Evolutionary conservation across 2,797 vertebrate genomes (phyloP).

Genomic region (Caiman crocodilus): DNA sequence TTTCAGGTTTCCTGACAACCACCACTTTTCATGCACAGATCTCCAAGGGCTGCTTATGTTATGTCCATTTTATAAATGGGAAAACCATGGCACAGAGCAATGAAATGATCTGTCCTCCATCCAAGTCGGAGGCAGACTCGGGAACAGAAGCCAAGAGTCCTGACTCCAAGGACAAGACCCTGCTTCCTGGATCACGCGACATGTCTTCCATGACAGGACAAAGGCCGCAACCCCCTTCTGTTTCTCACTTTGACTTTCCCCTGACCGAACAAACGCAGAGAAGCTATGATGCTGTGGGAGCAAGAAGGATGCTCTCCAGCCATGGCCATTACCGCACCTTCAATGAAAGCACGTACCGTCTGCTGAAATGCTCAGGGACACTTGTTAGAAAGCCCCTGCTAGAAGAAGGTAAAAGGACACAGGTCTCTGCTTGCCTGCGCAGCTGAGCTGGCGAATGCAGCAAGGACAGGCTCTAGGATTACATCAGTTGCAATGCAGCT

Average conservation of each 20-base stretch:
- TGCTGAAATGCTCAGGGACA: fast-evolving
- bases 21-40: not conserved
- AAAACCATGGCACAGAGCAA: not conserved
- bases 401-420: not conserved
- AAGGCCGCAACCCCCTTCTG: not conserved
- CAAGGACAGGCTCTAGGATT: not conserved
- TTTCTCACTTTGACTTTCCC: not conserved
- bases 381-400: not conserved
- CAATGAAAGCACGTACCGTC: no score
- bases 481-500: not conserved
- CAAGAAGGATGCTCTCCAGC: not conserved
- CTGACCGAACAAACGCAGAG: not conserved
- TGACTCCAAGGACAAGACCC: not conserved
- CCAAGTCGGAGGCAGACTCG: not conserved
- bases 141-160: not conserved
- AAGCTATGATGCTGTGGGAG: not conserved
- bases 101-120: not conserved
- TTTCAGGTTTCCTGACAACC: not conserved
- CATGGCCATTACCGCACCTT: fast-evolving
- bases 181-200: not conserved
- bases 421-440: not conserved
- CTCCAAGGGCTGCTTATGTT: not conserved
- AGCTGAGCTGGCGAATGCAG: fast-evolving
- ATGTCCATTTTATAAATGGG: not conserved
- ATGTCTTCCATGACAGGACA: not conserved